Percentiles rank a stretch among this genome's conserved stretches.
phyloP scores from a whole-genome alignment of 2,797 vertebrate species.

The Neopelma chrysocephalum region DNA sequence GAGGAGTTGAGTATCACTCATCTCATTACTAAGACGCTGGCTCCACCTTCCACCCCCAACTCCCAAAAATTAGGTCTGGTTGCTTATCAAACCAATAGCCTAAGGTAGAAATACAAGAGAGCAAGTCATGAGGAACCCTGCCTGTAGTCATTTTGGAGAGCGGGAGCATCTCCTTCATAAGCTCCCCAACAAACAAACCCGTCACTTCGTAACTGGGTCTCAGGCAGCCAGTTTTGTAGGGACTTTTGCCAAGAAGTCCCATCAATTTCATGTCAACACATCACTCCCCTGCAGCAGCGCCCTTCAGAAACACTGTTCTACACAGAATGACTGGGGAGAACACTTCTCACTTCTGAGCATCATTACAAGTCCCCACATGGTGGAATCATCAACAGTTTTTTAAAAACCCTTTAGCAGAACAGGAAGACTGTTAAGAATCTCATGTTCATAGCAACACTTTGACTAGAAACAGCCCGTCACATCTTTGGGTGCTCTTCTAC shows the following conservation, averaged over 20 bases:
- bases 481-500: background rate
- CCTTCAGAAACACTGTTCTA: background rate
- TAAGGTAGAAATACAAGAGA: background rate
- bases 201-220: background rate
- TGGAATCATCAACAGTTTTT: background rate
- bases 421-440: background rate
- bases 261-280: background rate
- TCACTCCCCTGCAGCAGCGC: background rate
- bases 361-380: background rate
- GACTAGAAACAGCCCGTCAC: background rate
- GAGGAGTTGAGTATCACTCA: background rate
- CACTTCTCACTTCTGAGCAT: background rate
- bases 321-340: background rate
- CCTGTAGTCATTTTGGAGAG: background rate
- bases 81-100: background rate
- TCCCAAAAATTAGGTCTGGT: background rate
- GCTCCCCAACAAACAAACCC: background rate
- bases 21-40: background rate
- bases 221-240: rapidly evolving
- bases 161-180: background rate
- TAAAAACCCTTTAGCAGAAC: background rate
- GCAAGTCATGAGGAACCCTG: background rate
- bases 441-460: background rate
- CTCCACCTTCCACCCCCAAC: background rate
- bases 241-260: background rate